These are phyloP conservation scores for Sinocyclocheilus anophthalmus DNA, from an alignment of 2,113 vertebrate species.

Conservation along the genomic window DNA sequence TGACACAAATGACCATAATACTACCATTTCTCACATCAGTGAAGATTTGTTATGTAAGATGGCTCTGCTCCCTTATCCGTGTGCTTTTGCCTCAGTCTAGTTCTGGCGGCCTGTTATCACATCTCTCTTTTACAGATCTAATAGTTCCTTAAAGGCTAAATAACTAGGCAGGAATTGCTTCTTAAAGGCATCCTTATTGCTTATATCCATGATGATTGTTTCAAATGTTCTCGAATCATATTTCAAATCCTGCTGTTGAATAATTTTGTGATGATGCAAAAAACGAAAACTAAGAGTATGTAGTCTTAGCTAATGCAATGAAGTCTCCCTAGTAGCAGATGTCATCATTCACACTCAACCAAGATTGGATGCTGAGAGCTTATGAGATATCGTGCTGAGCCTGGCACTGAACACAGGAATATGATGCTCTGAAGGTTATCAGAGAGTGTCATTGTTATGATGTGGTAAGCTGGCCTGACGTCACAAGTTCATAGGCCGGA, in stretches of 20 bases:
- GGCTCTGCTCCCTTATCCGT: neutral
- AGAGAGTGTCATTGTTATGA: slow-evolving; percentile 3
- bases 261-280: neutral
- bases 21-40: neutral
- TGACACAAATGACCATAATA: neutral
- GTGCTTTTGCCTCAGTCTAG: neutral
- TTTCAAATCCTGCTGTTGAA: neutral
- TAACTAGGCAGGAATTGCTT: neutral
- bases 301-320: neutral
- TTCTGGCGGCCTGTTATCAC: neutral
- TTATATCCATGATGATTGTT: neutral
- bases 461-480: neutral
- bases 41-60: slow-evolving; percentile 25
- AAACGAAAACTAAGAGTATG: too few relatives aligned
- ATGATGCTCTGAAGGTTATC: neutral
- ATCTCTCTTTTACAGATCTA: neutral
- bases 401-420: neutral
- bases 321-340: slow-evolving; percentile 36
- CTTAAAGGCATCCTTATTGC: neutral
- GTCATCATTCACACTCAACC: slow-evolving; percentile 4
- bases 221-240: neutral
- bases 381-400: neutral
- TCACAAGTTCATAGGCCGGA: neutral
- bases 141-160: neutral
- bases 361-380: slow-evolving; percentile 29